Conservation (phyloP, 2,797 vertebrate species). For the Clarias platycephalus region DNA sequence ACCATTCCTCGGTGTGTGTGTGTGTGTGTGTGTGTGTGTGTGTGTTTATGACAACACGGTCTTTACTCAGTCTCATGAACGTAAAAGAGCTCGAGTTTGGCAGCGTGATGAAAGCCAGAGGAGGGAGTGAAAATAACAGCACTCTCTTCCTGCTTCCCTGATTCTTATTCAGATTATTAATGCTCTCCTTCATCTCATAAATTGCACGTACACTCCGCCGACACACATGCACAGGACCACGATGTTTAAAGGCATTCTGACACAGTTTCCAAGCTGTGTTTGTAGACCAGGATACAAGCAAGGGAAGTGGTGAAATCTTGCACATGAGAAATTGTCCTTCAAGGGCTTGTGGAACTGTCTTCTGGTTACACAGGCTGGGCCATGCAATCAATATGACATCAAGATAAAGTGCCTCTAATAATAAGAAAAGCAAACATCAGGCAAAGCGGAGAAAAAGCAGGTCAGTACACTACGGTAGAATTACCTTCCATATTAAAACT, state of each 20-base stretch:
- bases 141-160: slow-evolving; percentile 47
- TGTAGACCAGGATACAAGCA: slow-evolving; percentile 1
- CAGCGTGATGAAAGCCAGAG: slow-evolving; percentile 26
- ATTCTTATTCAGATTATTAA: slow-evolving; percentile 29
- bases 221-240: slow-evolving; percentile 7
- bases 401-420: slow-evolving; percentile 55
- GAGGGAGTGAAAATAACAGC: slow-evolving; percentile 33
- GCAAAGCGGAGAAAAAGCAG: slow-evolving; percentile 34
- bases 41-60: not conserved
- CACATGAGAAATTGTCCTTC: slow-evolving; percentile 46
- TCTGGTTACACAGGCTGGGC: slow-evolving; percentile 44
- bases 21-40: slow-evolving; percentile 13
- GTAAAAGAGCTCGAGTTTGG: slow-evolving; percentile 4
- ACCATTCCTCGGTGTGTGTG: not conserved
- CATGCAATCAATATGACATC: slow-evolving; percentile 56
- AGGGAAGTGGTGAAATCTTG: slow-evolving; percentile 33
- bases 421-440: slow-evolving; percentile 50
- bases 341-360: slow-evolving; percentile 40
- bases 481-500: slow-evolving; percentile 28
- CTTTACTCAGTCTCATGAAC: slow-evolving; percentile 9
- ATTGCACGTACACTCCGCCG: slow-evolving; percentile 9
- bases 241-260: slow-evolving; percentile 28
- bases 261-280: slow-evolving; percentile 27
- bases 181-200: slow-evolving; percentile 23
- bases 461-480: slow-evolving; percentile 31